Evolutionary conservation across 2,888 invertebrate genomes (phyloP).

Genomic region (Acrobasis repandana): DNA sequence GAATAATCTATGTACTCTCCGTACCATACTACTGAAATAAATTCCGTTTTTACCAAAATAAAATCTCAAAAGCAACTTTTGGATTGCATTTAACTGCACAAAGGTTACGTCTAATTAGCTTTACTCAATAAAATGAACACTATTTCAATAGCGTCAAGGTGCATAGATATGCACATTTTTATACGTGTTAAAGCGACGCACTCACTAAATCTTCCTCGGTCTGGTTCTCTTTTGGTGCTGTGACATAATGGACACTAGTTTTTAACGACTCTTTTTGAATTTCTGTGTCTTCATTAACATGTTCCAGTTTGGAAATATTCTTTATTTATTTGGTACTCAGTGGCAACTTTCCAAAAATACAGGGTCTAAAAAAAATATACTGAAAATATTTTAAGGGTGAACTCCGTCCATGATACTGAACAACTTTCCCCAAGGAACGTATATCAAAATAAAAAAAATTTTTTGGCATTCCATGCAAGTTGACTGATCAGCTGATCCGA

Average conservation of each 20-base stretch:
- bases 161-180: background rate
- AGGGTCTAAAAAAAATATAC: no score
- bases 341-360: background rate
- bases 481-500: no score
- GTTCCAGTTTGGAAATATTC: background rate
- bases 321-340: background rate
- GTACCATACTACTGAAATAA: background rate
- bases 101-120: background rate
- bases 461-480: no score
- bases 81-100: slow-evolving; percentile 12
- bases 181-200: slow-evolving; percentile 28
- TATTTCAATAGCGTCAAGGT: background rate
- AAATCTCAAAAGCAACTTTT: slow-evolving; percentile 12
- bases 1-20: background rate
- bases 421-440: no score
- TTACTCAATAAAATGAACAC: background rate
- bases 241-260: slow-evolving; percentile 31
- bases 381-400: no score
- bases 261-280: slow-evolving; percentile 17
- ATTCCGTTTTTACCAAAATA: slow-evolving; percentile 1
- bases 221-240: slow-evolving; percentile 36
- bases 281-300: slow-evolving; percentile 12
- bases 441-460: no score
- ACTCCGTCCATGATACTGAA: no score
- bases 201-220: slow-evolving; percentile 44